These are phyloP conservation scores for Solen grandis DNA, from an alignment of 1,140 invertebrate species.

Conservation along the genomic window DNA sequence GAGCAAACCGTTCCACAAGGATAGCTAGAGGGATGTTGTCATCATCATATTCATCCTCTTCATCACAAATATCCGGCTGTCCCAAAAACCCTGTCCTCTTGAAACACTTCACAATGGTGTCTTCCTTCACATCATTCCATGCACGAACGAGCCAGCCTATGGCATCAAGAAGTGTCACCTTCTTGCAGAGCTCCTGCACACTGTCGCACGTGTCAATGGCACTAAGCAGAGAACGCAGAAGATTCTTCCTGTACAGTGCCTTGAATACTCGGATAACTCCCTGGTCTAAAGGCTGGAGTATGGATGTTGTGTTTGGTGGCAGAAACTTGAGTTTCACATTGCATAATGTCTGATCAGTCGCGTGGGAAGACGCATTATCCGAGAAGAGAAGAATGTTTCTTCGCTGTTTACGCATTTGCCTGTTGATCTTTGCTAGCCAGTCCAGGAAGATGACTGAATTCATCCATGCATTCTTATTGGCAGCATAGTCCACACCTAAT, in stretches of 20 bases:
- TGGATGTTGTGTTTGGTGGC: not conserved
- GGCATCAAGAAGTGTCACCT: not conserved
- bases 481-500: too few species aligned
- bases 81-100: not conserved
- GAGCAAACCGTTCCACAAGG: not conserved
- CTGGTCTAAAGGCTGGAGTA: not conserved
- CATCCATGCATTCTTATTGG: too few species aligned
- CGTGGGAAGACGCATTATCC: slow-evolving; percentile 24
- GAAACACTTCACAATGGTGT: not conserved
- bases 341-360: not conserved
- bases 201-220: slow-evolving; percentile 3
- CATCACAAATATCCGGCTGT: not conserved
- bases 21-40: not conserved
- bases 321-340: slow-evolving; percentile 13
- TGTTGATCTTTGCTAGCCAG: too few species aligned
- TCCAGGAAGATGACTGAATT: too few species aligned
- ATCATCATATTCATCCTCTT: slow-evolving; percentile 7
- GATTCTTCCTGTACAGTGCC: not conserved
- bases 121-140: not conserved
- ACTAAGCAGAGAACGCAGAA: slow-evolving; percentile 8
- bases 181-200: slow-evolving; percentile 3
- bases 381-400: not conserved
- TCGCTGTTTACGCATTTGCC: too few species aligned
- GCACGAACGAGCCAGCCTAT: slow-evolving; percentile 6
- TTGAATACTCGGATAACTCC: slow-evolving; percentile 7